Conservation (phyloP, 2,113 vertebrate species). For the Pomatorhinus ruficollis region DNA sequence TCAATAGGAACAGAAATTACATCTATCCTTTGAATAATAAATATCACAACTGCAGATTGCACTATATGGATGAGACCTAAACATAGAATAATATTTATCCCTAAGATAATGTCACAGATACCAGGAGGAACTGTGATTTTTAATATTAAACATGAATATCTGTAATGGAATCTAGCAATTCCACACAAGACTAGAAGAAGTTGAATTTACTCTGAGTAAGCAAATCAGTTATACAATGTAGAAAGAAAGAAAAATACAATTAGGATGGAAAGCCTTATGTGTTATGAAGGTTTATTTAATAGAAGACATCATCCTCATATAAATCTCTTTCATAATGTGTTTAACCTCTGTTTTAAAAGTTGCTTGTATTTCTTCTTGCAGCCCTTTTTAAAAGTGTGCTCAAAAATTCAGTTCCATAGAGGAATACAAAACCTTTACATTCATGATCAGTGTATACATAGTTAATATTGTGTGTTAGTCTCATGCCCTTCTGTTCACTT, state of each 20-base stretch:
- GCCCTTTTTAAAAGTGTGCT: background rate
- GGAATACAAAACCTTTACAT: background rate
- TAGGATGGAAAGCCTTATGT: background rate
- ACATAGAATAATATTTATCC: background rate
- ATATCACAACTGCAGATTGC: background rate
- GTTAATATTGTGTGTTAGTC: background rate
- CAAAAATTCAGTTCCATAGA: background rate
- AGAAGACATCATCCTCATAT: background rate
- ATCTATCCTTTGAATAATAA: background rate
- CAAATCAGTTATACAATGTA: background rate
- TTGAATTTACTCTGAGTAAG: background rate
- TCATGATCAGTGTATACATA: background rate
- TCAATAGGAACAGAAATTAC: background rate
- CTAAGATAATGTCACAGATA: background rate
- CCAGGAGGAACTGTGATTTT: background rate
- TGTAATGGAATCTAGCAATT: background rate
- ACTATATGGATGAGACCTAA: background rate
- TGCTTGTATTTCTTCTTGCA: background rate
- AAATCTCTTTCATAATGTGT: background rate
- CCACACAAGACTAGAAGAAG: background rate
- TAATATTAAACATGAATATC: background rate
- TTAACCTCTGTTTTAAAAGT: background rate
- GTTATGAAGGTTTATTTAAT: background rate
- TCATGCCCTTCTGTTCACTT: background rate
- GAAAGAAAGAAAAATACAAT: background rate